Evolutionary conservation across 1,140 invertebrate species (phyloP), one percentile per base, ranked within the genome.

Genomic region (Pogonognathellus flavescens): DNA sequence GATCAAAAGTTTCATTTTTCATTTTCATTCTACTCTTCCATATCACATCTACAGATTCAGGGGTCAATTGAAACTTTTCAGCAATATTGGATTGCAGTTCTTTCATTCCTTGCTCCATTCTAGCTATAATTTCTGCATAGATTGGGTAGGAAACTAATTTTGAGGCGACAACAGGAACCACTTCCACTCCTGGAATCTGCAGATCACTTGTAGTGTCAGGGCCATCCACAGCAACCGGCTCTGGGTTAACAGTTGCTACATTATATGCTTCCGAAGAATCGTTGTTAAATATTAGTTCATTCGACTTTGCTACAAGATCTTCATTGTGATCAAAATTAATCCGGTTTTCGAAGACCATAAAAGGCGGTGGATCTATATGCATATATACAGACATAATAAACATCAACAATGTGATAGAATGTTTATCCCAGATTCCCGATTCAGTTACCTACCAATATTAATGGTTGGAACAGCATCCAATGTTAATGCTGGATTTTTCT

Each of bases 21-120:
- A 57, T 57, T 57, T 57, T 57, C 11, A n/a, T n/a, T 57, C 53
- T 57, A n/a, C 53, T 57, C n/a, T 57, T 57, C 53, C 53, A 57
- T 57, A 57, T 57, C 3, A 13, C n/a, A 57, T 57, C 53, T 14
- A 57, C 10, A 57, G 53, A 14, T 57, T 57, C 53, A 14, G 53
- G 53, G 2, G 53, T 57, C 11, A 57, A n/a, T 57, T 57, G 53
- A n/a, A 57, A 57, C n/a, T 57, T 57, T 14, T 57, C 53, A 14
- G 53, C 53, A 57, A 57, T 57, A 9, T n/a, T 57, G 3, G 11
- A 4, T 57, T 57, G 53, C 2, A 57, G 53, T 57, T 57, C 53
- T 57, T 57, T 57, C 11, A 57, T 57, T 10, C 53, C 53, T 14
- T 57, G 53, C 9, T 57, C 53, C 53, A 57, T 57, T n/a, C n/a